Evolutionary conservation across 2,113 vertebrate genomes (phyloP).

Genomic region (Sitta europaea): DNA sequence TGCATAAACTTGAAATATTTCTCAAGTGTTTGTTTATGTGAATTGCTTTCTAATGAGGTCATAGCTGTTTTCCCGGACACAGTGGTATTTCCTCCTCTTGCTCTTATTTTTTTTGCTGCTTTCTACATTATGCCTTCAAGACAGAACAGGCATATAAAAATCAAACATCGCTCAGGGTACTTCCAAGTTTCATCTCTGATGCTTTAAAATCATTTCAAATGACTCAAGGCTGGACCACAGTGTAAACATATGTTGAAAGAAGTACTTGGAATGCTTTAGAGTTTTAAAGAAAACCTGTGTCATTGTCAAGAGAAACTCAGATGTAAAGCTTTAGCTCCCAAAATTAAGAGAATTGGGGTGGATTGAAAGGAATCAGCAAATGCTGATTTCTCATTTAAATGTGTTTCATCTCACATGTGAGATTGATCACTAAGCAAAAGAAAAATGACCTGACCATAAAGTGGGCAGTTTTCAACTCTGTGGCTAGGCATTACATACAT

Average conservation of each 20-base stretch:
- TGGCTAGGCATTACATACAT: neutral
- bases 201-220: neutral
- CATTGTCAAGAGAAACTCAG: neutral
- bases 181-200: neutral
- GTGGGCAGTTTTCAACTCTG: neutral
- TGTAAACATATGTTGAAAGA: neutral
- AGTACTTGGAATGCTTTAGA: neutral
- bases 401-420: neutral
- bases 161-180: neutral
- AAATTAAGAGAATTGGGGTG: neutral
- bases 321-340: neutral
- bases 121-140: slow-evolving; percentile 12
- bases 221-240: neutral
- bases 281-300: neutral
- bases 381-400: neutral
- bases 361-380: neutral
- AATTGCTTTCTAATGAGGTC: slow-evolving; percentile 65
- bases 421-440: neutral
- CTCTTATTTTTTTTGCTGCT: neutral
- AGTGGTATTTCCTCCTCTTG: slow-evolving; percentile 53
- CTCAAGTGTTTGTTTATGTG: slow-evolving; percentile 66
- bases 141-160: neutral
- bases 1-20: slow-evolving; percentile 60
- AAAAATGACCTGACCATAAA: neutral
- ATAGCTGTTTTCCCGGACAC: slow-evolving; percentile 46